phyloP scores from a whole-genome alignment of 2,888 invertebrate species.

The Agriotes lineatus region DNA sequence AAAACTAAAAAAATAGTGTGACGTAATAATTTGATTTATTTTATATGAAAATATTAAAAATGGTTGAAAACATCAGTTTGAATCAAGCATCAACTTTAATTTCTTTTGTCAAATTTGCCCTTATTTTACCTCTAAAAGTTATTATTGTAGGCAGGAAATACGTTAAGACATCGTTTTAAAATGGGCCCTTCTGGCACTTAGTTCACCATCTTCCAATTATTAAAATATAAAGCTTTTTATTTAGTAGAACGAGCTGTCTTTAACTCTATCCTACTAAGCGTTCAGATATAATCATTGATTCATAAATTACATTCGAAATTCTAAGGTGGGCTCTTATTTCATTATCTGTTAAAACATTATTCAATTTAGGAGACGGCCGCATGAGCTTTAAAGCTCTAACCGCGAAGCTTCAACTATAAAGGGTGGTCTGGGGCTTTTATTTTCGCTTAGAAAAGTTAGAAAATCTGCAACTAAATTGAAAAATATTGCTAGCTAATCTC shows the following conservation, averaged over 20 bases:
- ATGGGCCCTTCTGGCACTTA: slow-evolving; percentile 12
- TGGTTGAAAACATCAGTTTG: no score
- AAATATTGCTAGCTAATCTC: no score
- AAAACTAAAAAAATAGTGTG: no score
- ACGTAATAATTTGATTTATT: no score
- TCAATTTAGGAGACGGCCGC: slow-evolving; percentile 18
- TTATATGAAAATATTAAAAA: no score
- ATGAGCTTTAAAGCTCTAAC: slow-evolving; percentile 23
- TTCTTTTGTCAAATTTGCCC: neutral
- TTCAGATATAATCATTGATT: slow-evolving; percentile 22
- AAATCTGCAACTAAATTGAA: no score
- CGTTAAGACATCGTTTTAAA: neutral
- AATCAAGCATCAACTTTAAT: no score
- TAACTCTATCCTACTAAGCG: neutral
- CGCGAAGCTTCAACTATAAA: no score
- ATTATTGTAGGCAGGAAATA: neutral
- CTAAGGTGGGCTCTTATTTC: slow-evolving; percentile 16
- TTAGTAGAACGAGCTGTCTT: slow-evolving; percentile 11
- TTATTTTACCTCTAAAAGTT: neutral
- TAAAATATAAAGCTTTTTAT: slow-evolving; percentile 12
- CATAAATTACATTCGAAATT: slow-evolving; percentile 20
- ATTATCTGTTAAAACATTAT: slow-evolving; percentile 27
- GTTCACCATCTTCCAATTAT: slow-evolving; percentile 10
- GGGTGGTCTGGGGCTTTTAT: no score
- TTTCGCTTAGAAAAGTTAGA: no score